Evolutionary conservation across 2,797 vertebrate species (phyloP).

Genomic region (Lutra lutra): DNA sequence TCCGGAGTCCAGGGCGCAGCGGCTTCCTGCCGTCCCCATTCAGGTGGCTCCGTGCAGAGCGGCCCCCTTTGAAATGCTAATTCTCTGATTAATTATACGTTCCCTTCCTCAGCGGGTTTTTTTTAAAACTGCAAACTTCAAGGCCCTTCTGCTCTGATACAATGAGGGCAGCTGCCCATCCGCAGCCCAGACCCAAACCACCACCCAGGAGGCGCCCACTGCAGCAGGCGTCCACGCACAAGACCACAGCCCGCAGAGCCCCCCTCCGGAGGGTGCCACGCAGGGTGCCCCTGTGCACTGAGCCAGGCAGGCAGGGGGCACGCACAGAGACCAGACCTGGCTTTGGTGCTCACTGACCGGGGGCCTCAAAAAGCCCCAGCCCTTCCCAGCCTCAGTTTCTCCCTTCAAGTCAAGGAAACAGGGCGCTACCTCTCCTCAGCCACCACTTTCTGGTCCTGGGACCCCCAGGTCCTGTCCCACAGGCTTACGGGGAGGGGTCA

Average conservation of each 20-base stretch:
- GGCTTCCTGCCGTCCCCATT: background rate
- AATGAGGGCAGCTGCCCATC: accelerated
- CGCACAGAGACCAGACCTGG: background rate
- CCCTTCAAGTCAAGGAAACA: background rate
- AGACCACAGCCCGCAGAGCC: accelerated
- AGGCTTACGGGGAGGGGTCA: background rate
- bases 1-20: accelerated
- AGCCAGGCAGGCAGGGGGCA: background rate
- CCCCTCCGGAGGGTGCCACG: accelerated
- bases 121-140: background rate
- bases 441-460: background rate
- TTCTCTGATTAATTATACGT: background rate
- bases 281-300: background rate
- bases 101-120: background rate
- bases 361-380: background rate
- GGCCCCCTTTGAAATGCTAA: background rate
- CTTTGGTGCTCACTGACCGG: background rate
- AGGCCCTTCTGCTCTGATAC: background rate
- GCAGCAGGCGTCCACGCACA: accelerated
- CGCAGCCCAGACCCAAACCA: accelerated
- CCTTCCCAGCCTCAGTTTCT: background rate
- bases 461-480: background rate
- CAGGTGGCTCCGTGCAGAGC: background rate
- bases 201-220: accelerated
- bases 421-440: background rate